Percentiles rank a stretch among this genome's conserved stretches.
These are phyloP conservation scores for Tangara arthus DNA, from an alignment of 2,797 vertebrate genomes.

Conservation along the genomic window DNA sequence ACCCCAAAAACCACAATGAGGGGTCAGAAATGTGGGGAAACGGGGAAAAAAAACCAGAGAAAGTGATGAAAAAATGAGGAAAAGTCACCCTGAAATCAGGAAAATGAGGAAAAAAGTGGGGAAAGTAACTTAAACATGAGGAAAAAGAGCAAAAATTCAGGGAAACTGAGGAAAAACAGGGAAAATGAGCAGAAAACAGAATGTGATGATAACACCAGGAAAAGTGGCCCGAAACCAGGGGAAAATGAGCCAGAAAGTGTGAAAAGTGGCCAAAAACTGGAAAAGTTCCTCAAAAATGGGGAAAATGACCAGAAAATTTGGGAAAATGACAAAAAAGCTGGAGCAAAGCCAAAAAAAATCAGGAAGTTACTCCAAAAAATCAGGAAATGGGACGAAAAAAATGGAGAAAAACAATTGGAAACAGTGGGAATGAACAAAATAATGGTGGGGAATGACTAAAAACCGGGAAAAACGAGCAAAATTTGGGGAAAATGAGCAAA, in stretches of 20 bases:
- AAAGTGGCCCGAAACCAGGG: background rate
- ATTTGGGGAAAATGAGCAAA: no score
- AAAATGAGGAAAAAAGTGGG: background rate
- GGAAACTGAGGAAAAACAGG: background rate
- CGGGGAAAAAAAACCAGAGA: fast-evolving
- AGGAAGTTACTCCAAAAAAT: background rate
- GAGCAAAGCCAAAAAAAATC: no score
- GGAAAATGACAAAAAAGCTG: background rate
- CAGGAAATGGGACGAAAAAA: background rate
- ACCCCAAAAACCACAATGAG: fast-evolving
- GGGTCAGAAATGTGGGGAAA: background rate
- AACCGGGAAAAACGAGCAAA: background rate
- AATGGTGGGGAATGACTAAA: fast-evolving
- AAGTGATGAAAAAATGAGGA: background rate
- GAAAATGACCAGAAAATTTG: fast-evolving
- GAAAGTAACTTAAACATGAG: fast-evolving
- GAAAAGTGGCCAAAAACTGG: background rate
- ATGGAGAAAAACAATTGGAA: fast-evolving
- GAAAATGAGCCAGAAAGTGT: fast-evolving
- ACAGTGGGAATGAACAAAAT: fast-evolving
- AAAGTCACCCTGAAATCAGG: background rate
- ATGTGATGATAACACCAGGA: fast-evolving
- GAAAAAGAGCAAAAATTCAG: background rate
- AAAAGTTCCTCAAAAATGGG: background rate
- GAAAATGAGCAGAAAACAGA: background rate